Evolutionary conservation across 2,888 invertebrate genomes (phyloP).

Genomic region (Sepiola atlantica): DNA sequence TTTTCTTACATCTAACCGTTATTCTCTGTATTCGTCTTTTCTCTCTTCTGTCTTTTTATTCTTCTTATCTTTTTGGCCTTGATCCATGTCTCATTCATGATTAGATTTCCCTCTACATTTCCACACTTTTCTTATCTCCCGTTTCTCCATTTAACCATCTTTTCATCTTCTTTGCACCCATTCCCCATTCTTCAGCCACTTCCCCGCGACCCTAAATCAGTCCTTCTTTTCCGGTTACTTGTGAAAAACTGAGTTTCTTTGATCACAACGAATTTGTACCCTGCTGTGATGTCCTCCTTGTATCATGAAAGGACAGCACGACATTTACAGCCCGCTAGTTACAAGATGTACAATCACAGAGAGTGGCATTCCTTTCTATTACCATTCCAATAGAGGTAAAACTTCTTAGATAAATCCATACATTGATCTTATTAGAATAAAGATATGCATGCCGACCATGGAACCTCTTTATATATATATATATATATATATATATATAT

Average conservation of each 20-base stretch:
- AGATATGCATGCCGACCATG: too few species aligned
- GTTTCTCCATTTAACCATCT: background rate
- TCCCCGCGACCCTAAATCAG: background rate
- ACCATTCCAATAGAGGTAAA: background rate
- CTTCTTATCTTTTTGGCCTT: too few species aligned
- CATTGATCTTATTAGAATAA: too few species aligned
- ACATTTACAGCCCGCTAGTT: slow-evolving; percentile 32
- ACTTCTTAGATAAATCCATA: too few species aligned
- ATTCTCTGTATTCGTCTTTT: background rate
- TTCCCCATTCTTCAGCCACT: background rate
- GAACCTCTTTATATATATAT: too few species aligned
- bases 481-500: too few species aligned
- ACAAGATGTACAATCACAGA: background rate
- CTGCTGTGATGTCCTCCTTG: background rate
- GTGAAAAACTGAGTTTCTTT: background rate
- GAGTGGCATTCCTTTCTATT: background rate
- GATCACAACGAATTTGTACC: background rate
- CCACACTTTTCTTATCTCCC: background rate
- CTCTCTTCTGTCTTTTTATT: too few species aligned
- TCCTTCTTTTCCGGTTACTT: background rate
- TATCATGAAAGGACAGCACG: slow-evolving; percentile 2
- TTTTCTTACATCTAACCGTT: too few species aligned
- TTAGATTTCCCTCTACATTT: background rate
- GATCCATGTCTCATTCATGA: too few species aligned
- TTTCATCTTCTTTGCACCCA: background rate